Evolutionary conservation across 2,113 vertebrate species (phyloP), one percentile per base, ranked within the genome.

Genomic region (Etheostoma cragini): DNA sequence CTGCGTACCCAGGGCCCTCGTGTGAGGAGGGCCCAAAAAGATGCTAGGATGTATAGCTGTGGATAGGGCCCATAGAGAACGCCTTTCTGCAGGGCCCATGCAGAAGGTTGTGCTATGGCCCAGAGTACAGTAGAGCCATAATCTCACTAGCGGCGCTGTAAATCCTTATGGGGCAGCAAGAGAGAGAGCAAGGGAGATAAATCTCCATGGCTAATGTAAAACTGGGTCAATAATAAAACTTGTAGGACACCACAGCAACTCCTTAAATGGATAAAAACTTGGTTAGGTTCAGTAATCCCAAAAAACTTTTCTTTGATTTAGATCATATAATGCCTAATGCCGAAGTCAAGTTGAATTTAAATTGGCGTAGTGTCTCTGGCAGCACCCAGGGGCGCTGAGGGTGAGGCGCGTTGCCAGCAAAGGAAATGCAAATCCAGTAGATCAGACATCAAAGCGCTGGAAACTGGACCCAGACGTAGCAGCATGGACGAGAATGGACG

Each of bases 401-500:
- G 56, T 61, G 76, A 86, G 80, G 85, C 74, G 24, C 85, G 47
- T 74, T 84, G 87, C 89, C 88, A 89, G 71, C 72, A 54, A 52
- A 53, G 63, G 73, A 83, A 78, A 78, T 72, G 71, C 45, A 83
- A 87, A 84, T 85, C 90, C 85, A 26, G 76, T 63, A 81, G 85
- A 89, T 88, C 87, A 87, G 54, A 90, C 87, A 91, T 93, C 87
- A 93, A 92, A 93, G 86, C 14, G 52, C 33, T 89, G 84, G 50
- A 72, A 85, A 76, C 78, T 72, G 82, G 78, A 68, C 14, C 76
- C 80, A 78, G 77, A 89, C 60, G 16, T 1, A 50, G 54, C 69
- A 61, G 65, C 45, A 1, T 10, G 78, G 65, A 24, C 17, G 77
- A 82, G 78, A 57, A 19, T 6, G 33, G 46, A 72, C 30, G 30